These are phyloP conservation scores for Caenorhabditis latens DNA, from an alignment of 1,140 invertebrate species.

Conservation along the genomic window DNA sequence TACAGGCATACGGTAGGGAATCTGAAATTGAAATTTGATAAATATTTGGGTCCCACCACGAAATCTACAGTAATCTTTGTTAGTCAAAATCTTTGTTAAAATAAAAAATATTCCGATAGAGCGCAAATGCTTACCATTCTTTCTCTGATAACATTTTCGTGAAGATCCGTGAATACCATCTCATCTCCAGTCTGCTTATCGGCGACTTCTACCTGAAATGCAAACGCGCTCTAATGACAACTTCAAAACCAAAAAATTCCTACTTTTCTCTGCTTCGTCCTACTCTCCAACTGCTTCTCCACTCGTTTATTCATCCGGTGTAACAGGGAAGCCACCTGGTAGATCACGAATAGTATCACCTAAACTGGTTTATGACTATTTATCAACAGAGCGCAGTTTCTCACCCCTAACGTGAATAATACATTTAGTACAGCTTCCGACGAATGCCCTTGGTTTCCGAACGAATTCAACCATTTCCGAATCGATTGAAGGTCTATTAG, in stretches of 20 bases:
- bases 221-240: neutral
- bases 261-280: conserved; percentile 24
- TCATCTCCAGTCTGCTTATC: conserved; percentile 25
- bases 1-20: conserved; percentile 37
- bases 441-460: conserved; percentile 38
- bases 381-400: conserved; percentile 15
- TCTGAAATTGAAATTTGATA: neutral
- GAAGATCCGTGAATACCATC: conserved; percentile 42
- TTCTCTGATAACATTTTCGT: conserved; percentile 10
- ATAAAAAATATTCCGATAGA: neutral
- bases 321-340: conserved; percentile 29
- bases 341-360: conserved; percentile 40
- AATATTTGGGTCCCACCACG: too few relatives aligned
- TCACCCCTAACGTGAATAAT: conserved; percentile 16
- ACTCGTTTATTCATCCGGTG: conserved; percentile 41
- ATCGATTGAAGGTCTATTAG: conserved; percentile 44
- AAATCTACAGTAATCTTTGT: too few relatives aligned
- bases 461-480: conserved; percentile 27
- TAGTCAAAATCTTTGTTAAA: too few relatives aligned
- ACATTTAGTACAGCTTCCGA: conserved; percentile 38
- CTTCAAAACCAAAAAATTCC: neutral
- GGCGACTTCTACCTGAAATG: conserved; percentile 7
- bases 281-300: conserved; percentile 33
- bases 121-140: neutral
- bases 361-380: neutral